Evolutionary conservation across 2,888 invertebrate genomes (phyloP), one percentile per base, ranked within the genome.

Genomic region (Sepiola atlantica): DNA sequence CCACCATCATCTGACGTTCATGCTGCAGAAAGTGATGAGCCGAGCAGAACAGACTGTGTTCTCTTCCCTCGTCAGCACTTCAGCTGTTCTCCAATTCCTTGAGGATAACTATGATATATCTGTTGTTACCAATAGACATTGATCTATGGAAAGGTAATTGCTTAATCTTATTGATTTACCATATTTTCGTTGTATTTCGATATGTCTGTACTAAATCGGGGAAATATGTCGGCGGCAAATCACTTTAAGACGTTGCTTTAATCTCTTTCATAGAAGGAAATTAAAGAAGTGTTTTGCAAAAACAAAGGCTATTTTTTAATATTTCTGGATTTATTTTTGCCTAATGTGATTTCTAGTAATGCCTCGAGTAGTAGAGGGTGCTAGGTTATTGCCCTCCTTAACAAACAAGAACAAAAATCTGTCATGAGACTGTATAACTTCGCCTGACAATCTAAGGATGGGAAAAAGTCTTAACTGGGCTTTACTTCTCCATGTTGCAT

Each of bases 1-100:
- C 96, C 99, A 99, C 97, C 99, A 99, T 97, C 99, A 99, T 97
- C 98, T 99, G 95, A 98, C 99, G 94, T 99, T 99, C 97, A 99
- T 99, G 99, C 98, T 99, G 96, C 99, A 99, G 96, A 98, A 98
- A 97, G 97, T 98, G 90, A 98, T 99, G 96, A 98, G 98, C 0
- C 98, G 98, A 96, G 97, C 98, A 94, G 98, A 98, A 96, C 98
- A 98, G 96, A 98, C 98, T 95, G 97, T 98, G 94, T 99, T 99
- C 96, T 99, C 99, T 97, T 98, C 98, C 95, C 97, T 99, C 35
- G 98, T 98, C 95, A 98, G 98, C 94, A 98, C 98, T 96, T 97
- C 98, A 94, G 98, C 98, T 96, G 98, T 99, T 55, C 97, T 98
- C 95, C 97, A 98, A 54, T 99, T 98, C 97, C 97, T 99, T 94